Percentiles rank a stretch among this genome's conserved stretches.
These are phyloP conservation scores for Linurgus olivaceus DNA, from an alignment of 2,797 vertebrate species.

Conservation along the genomic window DNA sequence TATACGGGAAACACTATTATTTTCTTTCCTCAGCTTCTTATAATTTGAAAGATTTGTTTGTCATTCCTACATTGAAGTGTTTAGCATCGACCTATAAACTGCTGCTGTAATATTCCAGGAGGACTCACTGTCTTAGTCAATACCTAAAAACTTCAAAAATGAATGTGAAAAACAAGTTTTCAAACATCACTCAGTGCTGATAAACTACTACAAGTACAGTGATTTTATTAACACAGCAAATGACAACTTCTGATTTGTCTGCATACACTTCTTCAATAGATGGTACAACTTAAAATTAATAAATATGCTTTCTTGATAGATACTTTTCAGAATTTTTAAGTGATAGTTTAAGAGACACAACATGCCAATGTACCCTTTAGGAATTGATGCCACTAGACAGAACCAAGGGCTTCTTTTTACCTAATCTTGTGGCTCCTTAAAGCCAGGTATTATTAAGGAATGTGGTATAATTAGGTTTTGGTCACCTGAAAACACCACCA, in stretches of 20 bases:
- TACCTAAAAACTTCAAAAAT: background rate
- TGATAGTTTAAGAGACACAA: background rate
- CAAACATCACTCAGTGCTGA: background rate
- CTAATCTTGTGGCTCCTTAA: background rate
- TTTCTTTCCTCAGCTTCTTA: background rate
- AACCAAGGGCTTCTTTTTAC: background rate
- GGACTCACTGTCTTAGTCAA: background rate
- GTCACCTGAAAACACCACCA: background rate
- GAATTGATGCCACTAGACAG: background rate
- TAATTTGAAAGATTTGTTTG: background rate
- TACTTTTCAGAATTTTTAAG: background rate
- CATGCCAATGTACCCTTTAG: background rate
- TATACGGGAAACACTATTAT: background rate
- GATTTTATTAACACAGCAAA: background rate
- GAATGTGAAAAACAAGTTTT: background rate
- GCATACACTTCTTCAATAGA: background rate
- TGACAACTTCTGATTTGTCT: background rate
- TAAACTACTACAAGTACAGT: background rate
- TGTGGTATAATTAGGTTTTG: background rate
- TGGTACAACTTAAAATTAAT: background rate
- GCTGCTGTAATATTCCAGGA: background rate
- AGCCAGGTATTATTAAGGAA: background rate
- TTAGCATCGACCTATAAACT: background rate
- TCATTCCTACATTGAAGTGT: background rate
- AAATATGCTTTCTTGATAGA: background rate